phyloP scores from a whole-genome alignment of 2,888 invertebrate genomes.

The Deilephila porcellus region DNA sequence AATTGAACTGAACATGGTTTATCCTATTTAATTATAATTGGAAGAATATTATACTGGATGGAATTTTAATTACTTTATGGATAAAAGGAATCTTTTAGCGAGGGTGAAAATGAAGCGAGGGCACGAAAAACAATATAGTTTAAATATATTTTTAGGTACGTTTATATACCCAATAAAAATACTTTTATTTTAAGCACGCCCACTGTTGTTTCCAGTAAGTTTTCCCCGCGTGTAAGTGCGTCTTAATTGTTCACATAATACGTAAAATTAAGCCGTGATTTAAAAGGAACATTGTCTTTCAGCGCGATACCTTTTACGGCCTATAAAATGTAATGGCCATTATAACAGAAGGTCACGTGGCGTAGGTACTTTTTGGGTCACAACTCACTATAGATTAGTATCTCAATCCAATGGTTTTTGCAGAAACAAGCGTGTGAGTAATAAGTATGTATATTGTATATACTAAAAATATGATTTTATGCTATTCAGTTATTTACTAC shows the following conservation, averaged over 20 bases:
- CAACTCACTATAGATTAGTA: conserved; percentile 15
- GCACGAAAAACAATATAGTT: no score
- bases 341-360: conserved; percentile 48
- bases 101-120: no score
- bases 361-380: conserved; percentile 40
- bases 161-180: no score
- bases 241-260: conserved; percentile 44
- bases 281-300: conserved; percentile 41
- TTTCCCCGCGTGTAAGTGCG: conserved; percentile 5
- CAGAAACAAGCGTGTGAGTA: background rate
- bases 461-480: no score
- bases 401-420: background rate
- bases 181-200: no score
- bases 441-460: background rate
- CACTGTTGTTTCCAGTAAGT: background rate
- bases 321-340: conserved; percentile 60
- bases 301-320: conserved; percentile 40
- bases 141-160: no score
- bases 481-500: no score
- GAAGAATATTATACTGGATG: no score
- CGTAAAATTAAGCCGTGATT: conserved; percentile 49
- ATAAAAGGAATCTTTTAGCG: no score
- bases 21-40: no score
- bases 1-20: no score
- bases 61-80: no score